Percentiles rank a stretch among this genome's conserved stretches.
phyloP scores from a whole-genome alignment of 2,888 invertebrate species.

The Anodontia alba region DNA sequence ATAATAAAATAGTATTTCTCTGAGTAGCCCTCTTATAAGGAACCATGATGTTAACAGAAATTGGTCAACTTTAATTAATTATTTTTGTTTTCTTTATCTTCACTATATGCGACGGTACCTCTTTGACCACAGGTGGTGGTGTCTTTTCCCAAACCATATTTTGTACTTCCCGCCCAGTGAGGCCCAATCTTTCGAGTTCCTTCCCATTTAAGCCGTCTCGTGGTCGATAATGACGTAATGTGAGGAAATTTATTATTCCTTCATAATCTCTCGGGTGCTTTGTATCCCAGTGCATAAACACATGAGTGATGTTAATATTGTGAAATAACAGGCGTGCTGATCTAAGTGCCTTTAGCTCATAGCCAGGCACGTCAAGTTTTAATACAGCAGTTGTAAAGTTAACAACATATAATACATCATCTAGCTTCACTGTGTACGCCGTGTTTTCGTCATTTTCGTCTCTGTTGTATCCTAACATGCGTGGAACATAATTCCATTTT shows the following conservation, averaged over 20 bases:
- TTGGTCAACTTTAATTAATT: no score
- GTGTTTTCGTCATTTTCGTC: slow-evolving; percentile 4
- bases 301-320: slow-evolving; percentile 44
- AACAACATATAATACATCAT: slow-evolving; percentile 40
- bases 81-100: no score
- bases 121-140: no score
- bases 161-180: background rate
- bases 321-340: slow-evolving; percentile 43
- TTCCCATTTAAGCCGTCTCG: background rate
- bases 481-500: slow-evolving; percentile 20
- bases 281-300: slow-evolving; percentile 60
- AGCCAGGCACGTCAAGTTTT: slow-evolving; percentile 58
- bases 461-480: background rate
- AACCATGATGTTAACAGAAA: no score
- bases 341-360: slow-evolving; percentile 34
- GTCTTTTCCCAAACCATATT: background rate
- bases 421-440: slow-evolving; percentile 45
- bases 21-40: no score
- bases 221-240: background rate
- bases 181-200: background rate
- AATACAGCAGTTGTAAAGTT: slow-evolving; percentile 48
- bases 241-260: background rate
- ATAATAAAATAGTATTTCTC: no score
- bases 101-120: no score
- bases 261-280: background rate